These are phyloP conservation scores for Amphipyra berbera DNA, from an alignment of 2,888 invertebrate genomes.

Conservation along the genomic window DNA sequence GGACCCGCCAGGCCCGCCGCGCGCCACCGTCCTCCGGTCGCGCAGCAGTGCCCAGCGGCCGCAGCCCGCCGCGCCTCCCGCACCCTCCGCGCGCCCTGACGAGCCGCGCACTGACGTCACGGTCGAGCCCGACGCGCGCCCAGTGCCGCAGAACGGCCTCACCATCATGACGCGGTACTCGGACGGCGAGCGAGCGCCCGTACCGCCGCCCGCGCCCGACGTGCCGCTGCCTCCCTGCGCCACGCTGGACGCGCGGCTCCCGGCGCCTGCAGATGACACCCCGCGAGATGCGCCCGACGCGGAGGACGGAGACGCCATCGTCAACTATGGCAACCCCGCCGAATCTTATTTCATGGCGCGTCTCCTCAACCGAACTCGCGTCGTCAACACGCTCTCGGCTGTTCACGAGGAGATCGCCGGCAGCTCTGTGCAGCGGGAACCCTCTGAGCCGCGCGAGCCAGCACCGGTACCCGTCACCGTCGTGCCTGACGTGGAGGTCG, in stretches of 20 bases:
- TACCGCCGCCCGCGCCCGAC: slow-evolving; percentile 59
- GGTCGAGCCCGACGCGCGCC: slow-evolving; percentile 53
- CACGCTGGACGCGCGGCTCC: slow-evolving; percentile 75
- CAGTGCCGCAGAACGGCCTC: slow-evolving; percentile 82
- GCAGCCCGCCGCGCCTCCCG: slow-evolving; percentile 49
- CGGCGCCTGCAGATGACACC: slow-evolving; percentile 53
- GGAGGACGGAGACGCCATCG: slow-evolving; percentile 71
- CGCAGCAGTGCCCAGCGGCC: slow-evolving; percentile 67
- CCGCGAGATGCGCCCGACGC: slow-evolving; percentile 54
- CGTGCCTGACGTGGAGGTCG: slow-evolving; percentile 49
- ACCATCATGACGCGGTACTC: slow-evolving; percentile 87
- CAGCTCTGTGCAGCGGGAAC: slow-evolving; percentile 38
- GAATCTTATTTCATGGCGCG: slow-evolving; percentile 87
- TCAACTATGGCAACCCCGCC: slow-evolving; percentile 85
- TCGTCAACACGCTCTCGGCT: slow-evolving; percentile 81
- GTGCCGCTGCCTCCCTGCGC: slow-evolving; percentile 78
- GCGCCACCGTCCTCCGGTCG: slow-evolving; percentile 90
- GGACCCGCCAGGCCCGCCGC: slow-evolving; percentile 96
- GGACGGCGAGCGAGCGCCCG: slow-evolving; percentile 73
- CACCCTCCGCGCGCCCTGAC: slow-evolving; percentile 47
- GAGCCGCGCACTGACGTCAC: slow-evolving; percentile 8
- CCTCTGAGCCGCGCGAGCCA: slow-evolving; percentile 51
- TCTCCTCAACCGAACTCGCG: slow-evolving; percentile 77
- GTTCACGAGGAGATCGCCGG: slow-evolving; percentile 80
- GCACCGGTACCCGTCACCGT: slow-evolving; percentile 46